These are phyloP conservation scores for Calyptommatus sinebrachiatus DNA, from an alignment of 2,113 vertebrate species.

Conservation along the genomic window DNA sequence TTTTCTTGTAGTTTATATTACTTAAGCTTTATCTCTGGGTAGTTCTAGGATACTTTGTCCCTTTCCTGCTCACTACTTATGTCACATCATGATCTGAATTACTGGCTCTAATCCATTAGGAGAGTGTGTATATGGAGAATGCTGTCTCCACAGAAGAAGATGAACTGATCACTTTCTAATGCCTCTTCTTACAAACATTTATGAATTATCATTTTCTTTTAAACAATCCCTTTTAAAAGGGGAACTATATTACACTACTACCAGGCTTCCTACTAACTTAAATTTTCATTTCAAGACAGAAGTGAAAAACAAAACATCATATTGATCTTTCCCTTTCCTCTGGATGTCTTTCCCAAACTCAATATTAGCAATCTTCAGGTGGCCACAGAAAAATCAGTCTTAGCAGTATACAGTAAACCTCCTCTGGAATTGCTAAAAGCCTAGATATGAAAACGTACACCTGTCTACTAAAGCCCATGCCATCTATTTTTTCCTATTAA, in stretches of 20 bases:
- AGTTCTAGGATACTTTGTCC: neutral
- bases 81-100: neutral
- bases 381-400: no score
- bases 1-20: constrained; percentile 8
- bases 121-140: neutral
- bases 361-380: no score
- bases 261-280: neutral
- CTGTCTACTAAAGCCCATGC: no score
- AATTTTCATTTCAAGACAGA: neutral
- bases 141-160: neutral
- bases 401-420: no score
- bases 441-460: no score
- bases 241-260: neutral
- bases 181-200: neutral
- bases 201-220: neutral
- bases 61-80: neutral
- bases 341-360: neutral
- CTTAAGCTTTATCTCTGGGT: constrained; percentile 11
- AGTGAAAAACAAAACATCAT: neutral
- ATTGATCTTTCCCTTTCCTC: neutral
- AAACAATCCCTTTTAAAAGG: neutral
- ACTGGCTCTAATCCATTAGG: neutral
- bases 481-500: no score
- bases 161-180: neutral
- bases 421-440: no score